A percentile compares a stretch with the other conserved stretches of the same genome.
Conservation (phyloP, 2,888 invertebrate species). For the Netelia virgata region DNA sequence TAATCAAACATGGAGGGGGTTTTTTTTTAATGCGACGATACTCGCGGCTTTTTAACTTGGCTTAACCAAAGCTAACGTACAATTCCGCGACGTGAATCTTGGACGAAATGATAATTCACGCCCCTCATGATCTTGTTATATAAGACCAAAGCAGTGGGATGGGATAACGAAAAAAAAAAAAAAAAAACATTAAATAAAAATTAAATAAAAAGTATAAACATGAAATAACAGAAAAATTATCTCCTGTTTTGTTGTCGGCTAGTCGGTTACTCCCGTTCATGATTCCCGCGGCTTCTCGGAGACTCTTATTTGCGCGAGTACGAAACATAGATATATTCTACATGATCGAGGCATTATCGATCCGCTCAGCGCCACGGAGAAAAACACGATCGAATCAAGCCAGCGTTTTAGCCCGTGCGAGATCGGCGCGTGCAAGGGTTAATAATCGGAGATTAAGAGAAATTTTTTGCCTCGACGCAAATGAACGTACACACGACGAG, state of each 20-base stretch:
- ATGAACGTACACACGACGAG: neutral
- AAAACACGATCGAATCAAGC: constrained; percentile 42
- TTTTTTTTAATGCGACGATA: constrained; percentile 9
- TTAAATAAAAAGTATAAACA: neutral
- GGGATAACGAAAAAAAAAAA: neutral
- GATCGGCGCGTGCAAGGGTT: constrained; percentile 38
- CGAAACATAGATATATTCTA: constrained; percentile 12
- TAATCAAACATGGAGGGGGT: constrained; percentile 28
- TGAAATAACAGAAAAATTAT: neutral
- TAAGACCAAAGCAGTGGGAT: constrained; percentile 23
- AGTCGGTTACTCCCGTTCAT: neutral
- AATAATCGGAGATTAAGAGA: constrained; percentile 16
- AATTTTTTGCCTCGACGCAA: neutral
- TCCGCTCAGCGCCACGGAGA: neutral
- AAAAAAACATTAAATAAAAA: too few relatives aligned
- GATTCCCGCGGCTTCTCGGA: constrained; percentile 6
- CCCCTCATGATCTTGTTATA: constrained; percentile 23
- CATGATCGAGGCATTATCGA: constrained; percentile 7
- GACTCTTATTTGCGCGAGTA: constrained; percentile 5
- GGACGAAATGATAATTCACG: constrained; percentile 30
- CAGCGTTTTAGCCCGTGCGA: constrained; percentile 7
- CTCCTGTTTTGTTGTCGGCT: neutral
- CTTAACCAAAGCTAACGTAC: constrained; percentile 3
- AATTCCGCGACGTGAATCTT: constrained; percentile 12
- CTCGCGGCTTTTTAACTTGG: neutral